Conservation (phyloP, 2,888 invertebrate genomes). For the Athalia rosae region DNA sequence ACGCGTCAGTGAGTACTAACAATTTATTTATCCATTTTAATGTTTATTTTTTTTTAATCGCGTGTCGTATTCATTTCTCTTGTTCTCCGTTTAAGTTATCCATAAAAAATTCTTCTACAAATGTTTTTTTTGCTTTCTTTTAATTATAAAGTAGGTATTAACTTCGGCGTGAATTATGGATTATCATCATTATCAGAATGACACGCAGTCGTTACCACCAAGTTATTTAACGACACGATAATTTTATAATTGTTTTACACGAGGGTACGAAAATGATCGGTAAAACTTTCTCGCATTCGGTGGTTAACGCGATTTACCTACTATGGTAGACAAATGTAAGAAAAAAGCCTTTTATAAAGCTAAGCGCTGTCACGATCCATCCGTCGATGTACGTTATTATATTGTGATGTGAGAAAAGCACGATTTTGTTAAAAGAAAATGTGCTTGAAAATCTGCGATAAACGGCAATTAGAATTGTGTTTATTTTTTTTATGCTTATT, state of each 20-base stretch:
- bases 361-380: background rate
- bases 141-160: constrained; percentile 38
- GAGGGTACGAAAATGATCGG: background rate
- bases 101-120: constrained; percentile 52
- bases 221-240: no score
- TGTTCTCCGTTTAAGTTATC: constrained; percentile 20
- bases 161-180: no score
- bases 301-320: background rate
- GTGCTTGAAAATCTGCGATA: background rate
- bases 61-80: background rate
- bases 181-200: no score
- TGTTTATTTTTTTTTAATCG: constrained; percentile 1
- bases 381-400: background rate
- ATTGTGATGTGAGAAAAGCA: constrained; percentile 6
- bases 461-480: background rate
- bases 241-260: no score
- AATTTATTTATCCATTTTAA: background rate
- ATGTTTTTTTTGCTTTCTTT: constrained; percentile 42
- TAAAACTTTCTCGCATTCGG: no score
- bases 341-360: constrained; percentile 10
- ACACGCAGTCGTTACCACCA: no score
- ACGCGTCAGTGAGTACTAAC: constrained; percentile 26
- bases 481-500: background rate
- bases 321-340: constrained; percentile 13
- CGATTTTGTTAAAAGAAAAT: background rate